Base-by-base conservation (phyloP, 2,888 invertebrate species). In the Dicyrtoma fusca region DNA sequence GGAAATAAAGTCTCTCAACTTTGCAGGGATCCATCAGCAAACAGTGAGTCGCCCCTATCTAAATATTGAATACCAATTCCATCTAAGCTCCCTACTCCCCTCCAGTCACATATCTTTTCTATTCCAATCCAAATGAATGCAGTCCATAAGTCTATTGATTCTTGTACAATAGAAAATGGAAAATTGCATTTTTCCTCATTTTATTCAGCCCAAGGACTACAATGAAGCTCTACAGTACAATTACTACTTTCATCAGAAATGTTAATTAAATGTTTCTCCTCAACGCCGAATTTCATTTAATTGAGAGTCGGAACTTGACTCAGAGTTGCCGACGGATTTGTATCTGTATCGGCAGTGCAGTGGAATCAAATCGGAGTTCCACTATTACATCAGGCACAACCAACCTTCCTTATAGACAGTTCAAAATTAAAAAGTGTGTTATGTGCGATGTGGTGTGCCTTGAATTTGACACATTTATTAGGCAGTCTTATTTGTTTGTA, bases 61-160 rank as follows among this genome's bases (percentile, higher is more conserved):
- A 61, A 61, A 61, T 61, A 61, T 61, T 61, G 61, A 61, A 61
- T 61, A 44, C 19, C 25, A 61, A 17, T 53, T 34, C 34, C 4
- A 34, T 34, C 34, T 34, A 34, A 34, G 34, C 53, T 21, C 53
- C 53, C 55, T 55, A 57, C 21, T 19, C 3, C 42, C 42, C 44
- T 10, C 61, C 19, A 34, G 34, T 34, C 34, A 34, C 61, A 19
- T 42, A 44, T 19, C 44, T 10, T 17, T 53, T 44, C 23, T 61
- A 44, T 61, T 61, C 44, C 14, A 42, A 61, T 44, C 44, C 26
- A 42, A 61, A 17, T 61, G 21, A 42, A 61, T 34, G 34, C 42
- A 59, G n/a, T 34, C 34, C 34, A 34, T 34, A 34, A 34, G 34
- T 61, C 61, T 61, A 61, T 61, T 44, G 61, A 61, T 61, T 61